Percentiles rank a stretch among this genome's conserved stretches.
phyloP scores from a whole-genome alignment of 2,797 vertebrate genomes.

The Coreius guichenoti region DNA sequence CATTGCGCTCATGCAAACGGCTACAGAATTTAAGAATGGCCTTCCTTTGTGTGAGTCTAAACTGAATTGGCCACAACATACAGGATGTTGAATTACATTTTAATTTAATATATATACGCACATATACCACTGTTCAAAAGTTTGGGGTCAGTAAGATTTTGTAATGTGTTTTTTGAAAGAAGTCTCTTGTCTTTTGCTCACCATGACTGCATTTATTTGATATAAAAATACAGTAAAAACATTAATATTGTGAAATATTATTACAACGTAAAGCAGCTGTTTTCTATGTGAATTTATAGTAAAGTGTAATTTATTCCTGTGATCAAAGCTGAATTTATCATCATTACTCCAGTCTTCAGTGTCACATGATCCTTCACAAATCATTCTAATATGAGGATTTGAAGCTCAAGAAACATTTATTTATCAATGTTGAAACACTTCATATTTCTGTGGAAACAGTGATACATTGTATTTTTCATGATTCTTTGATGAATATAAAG shows the following conservation, averaged over 20 bases:
- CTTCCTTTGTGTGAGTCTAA: not conserved
- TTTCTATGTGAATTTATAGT: not conserved
- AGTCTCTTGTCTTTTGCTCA: too few species aligned
- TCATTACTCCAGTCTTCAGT: too few species aligned
- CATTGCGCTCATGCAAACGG: constrained; percentile 13
- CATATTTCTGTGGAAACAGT: not conserved
- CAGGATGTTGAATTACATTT: not conserved
- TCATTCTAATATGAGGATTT: not conserved
- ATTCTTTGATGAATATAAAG: not conserved
- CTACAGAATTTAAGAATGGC: not conserved
- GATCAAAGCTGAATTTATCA: too few species aligned
- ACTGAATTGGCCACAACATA: not conserved
- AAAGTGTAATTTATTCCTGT: too few species aligned
- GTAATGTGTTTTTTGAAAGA: too few species aligned
- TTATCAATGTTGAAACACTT: too few species aligned
- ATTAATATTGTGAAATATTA: not conserved
- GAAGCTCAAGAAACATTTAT: too few species aligned
- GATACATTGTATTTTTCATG: not conserved
- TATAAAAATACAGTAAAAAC: not conserved
- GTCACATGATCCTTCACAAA: not conserved
- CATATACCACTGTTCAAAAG: too few species aligned
- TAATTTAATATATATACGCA: too few species aligned
- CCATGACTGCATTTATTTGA: too few species aligned
- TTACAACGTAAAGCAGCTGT: not conserved
- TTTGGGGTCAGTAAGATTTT: too few species aligned